A percentile compares a stretch with the other conserved stretches of the same genome.
These are phyloP conservation scores for Rhopalosiphum nymphaeae DNA, from an alignment of 2,888 invertebrate species.

Conservation along the genomic window DNA sequence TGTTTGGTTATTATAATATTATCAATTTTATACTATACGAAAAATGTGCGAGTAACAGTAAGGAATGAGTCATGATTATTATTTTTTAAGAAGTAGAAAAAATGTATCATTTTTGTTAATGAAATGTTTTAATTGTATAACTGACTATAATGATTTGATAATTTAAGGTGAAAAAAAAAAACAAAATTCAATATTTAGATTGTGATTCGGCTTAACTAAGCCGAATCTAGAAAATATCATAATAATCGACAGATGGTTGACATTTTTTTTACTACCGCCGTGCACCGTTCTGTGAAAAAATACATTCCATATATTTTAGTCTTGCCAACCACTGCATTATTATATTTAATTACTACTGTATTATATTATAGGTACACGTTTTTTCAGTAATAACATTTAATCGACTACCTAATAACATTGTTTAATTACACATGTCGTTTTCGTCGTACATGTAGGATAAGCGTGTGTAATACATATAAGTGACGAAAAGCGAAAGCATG, in stretches of 20 bases:
- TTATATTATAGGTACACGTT: neutral
- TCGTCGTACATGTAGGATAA: neutral
- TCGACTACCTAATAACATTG: neutral
- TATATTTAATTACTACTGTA: neutral
- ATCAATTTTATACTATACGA: neutral
- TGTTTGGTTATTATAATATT: neutral
- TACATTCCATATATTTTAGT: neutral
- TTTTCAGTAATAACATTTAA: neutral
- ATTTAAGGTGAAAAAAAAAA: neutral
- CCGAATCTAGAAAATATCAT: neutral
- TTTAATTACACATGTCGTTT: neutral
- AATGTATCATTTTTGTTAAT: neutral
- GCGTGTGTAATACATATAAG: constrained; percentile 16
- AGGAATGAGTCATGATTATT: neutral
- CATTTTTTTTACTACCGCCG: neutral
- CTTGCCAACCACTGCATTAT: neutral
- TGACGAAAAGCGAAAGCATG: constrained; percentile 40
- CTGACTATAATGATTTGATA: neutral
- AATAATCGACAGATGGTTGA: neutral
- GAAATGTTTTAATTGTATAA: neutral
- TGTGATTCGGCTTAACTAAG: neutral
- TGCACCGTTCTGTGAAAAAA: neutral
- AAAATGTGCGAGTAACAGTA: neutral
- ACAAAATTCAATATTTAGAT: neutral
- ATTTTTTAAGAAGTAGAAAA: neutral